Base-by-base conservation (phyloP, 2,797 vertebrate species). In the Tokudaia tokunoshimensis region DNA sequence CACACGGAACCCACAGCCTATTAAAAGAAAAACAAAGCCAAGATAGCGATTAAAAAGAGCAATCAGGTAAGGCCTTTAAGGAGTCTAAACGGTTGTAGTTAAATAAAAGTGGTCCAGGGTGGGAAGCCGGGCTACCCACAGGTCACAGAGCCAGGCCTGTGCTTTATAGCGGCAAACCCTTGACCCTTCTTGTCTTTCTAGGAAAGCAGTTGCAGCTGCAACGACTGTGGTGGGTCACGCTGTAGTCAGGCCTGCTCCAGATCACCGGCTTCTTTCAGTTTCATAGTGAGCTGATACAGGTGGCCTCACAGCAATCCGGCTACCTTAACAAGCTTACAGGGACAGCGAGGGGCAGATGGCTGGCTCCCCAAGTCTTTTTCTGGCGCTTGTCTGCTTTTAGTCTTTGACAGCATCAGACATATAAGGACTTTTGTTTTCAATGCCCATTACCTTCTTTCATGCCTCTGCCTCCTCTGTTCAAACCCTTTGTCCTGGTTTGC, bases 1-100 rank as follows among this genome's bases (percentile, higher is more conserved):
- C 9, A 52, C 19, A 1, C 12, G 24, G 74, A 72, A 85, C 24
- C 57, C n/a, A 52, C 31, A 41, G 24, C 75, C 61, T 67, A n/a
- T 85, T 50, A 47, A 80, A 89, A 34, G 22, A 91, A 89, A 78
- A 83, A 44, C 34, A 34, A 75, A 95, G 50, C 26, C 61, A 93
- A 96, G 31, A 59, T 20, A 90, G 67, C 63, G 26, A 65, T 59
- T 52, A 47, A 72, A 78, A 92, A 83, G 70, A 83, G 86, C 34
- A 44, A 61, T 70, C 65, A 79, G 20, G 31, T 13, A 81, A 37
- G 85, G 52, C n/a, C 31, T 83, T 85, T 89, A 37, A 37, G 47
- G 88, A 79, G 65, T 44, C 13, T 34, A 55, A n/a, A 55, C 11
- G 37, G 13, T 57, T n/a, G 61, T 44, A 83, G 83, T 57, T 83